Base-by-base conservation (phyloP, 1,140 invertebrate genomes). In the Zaprionus davidi region DNA sequence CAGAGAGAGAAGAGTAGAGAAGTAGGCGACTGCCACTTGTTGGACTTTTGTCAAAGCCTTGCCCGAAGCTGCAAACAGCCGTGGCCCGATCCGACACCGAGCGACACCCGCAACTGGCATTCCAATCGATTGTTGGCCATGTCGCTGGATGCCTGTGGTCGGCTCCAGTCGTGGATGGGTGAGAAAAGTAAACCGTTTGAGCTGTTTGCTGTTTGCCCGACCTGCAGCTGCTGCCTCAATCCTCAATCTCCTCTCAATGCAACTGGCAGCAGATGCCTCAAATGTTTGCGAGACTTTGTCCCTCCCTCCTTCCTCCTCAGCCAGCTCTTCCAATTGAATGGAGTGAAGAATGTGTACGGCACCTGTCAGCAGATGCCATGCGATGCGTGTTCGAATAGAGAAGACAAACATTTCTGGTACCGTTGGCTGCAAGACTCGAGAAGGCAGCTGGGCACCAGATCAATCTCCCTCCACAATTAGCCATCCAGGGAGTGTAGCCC, bases 51-150 rank as follows among this genome's bases (percentile, higher is more conserved):
- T 83, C 81, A 74, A 68, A 41, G 55, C 64, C 76, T 41, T n/a
- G 56, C 57, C 53, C 41, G 56, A 22, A 69, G 41, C 15, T 13
- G 36, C 44, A 36, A 38, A 28, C n/a, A 36, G 38, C 55, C 28
- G 17, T 36, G 55, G 62, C 53, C 9, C 60, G 53, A 51, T 49
- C 38, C 76, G 17, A 76, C 41, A 46, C 5, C 2, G 41, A 46
- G 53, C 62, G 67, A 77, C 71, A 87, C 80, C 80, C 83, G 80
- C 84, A 78, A 78, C 71, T 78, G 62, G 46, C 83, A 87, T 87
- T 88, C 83, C 83, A 73, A 81, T 83, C 84, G 84, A 83, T 87
- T 78, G 80, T 87, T 88, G 77, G 73, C 62, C 71, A 82, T 80
- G 83, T 83, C 75, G 71, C 51, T 68, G 64, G 72, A 86, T 82